Evolutionary conservation across 2,888 invertebrate species (phyloP).

Genomic region (Loripinus fragilis): DNA sequence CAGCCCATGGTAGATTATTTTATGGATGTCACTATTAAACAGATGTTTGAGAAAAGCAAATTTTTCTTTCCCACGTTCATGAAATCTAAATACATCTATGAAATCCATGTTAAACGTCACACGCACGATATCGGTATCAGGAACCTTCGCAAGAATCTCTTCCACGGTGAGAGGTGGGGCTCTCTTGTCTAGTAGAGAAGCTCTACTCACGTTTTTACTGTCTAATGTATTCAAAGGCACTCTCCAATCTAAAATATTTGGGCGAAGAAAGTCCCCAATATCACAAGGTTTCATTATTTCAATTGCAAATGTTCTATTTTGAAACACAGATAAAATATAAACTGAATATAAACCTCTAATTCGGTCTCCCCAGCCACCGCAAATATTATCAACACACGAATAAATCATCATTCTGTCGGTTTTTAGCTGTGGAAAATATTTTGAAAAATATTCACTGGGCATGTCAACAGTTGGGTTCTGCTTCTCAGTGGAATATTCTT

Average conservation of each 20-base stretch:
- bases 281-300: background rate
- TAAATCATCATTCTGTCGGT: background rate
- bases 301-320: background rate
- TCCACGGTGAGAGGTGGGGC: background rate
- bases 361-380: background rate
- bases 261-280: background rate
- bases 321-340: background rate
- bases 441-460: background rate
- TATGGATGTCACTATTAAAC: background rate
- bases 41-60: background rate
- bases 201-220: no score
- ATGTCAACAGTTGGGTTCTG: no score
- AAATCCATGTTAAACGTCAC: background rate
- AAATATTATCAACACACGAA: background rate
- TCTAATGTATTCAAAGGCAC: background rate
- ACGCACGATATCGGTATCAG: background rate
- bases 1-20: background rate
- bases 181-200: background rate
- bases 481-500: no score
- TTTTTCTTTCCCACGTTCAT: background rate
- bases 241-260: background rate
- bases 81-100: background rate
- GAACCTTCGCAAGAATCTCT: background rate
- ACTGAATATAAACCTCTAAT: background rate
- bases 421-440: background rate